Conservation (phyloP, 2,797 vertebrate species). For the Stomatorhinus walkeri region DNA sequence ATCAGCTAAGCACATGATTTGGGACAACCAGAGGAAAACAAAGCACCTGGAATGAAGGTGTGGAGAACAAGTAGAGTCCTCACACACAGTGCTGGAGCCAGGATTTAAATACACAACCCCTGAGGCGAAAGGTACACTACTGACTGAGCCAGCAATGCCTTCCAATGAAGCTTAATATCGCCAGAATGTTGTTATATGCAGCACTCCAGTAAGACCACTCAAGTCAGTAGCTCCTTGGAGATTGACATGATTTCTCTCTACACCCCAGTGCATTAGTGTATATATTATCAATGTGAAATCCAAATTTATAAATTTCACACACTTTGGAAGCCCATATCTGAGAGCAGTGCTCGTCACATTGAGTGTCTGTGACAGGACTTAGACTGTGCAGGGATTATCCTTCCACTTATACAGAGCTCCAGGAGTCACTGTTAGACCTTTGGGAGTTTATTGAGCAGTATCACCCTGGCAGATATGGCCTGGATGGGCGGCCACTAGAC, state of each 20-base stretch:
- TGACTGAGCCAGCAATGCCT: not conserved
- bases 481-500: not conserved
- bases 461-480: not conserved
- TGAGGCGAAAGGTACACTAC: not conserved
- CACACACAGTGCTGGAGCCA: not conserved
- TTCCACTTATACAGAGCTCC: not conserved
- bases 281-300: not conserved
- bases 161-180: not conserved
- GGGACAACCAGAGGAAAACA: not conserved
- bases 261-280: not conserved
- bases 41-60: not conserved
- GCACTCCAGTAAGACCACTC: not conserved
- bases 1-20: not conserved
- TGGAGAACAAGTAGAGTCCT: not conserved
- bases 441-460: not conserved
- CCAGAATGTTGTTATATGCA: not conserved
- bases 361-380: not conserved
- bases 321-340: conserved; percentile 3
- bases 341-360: not conserved
- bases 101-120: not conserved
- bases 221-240: not conserved
- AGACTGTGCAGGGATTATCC: not conserved
- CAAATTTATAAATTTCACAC: not conserved
- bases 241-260: not conserved
- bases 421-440: not conserved